Base-by-base conservation (phyloP, 2,888 invertebrate species). In the Xylota segnis region DNA sequence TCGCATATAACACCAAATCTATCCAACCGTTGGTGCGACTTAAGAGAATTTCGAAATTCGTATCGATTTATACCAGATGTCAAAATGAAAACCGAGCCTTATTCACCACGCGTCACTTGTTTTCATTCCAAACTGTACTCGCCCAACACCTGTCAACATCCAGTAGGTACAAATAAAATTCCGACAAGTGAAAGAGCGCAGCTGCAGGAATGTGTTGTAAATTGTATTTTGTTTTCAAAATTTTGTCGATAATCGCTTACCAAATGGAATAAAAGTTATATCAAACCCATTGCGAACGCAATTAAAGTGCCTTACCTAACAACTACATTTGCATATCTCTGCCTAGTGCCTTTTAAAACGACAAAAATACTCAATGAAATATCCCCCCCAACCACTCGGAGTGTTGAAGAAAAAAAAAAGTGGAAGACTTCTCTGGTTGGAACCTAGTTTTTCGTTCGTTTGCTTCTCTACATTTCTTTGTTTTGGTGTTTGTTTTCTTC, bases 141-240 rank as follows among this genome's bases (percentile, higher is more conserved):
- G 27, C 27, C 18, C 52, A 61, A 74, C 83, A 83, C 83, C 83
- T 83, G 78, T 78, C 78, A 83, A 47, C 29, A 45, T 40, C 40
- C 14, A 32, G 45, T 56, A 50, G 43, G 52, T 68, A 43, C 37
- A 63, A 23, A 65, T 47, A 16, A 79, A 83, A 78, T 72, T 83
- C 68, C 83, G 74, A 79, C 83, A 79, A 83, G 83, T 79, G 68
- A 83, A 74, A 74, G 72, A 78, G 79, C 83, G 83, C 83, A 66
- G 59, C 52, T 61, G 72, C 61, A 56, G 68, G 54, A 68, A 70
- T 77, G 45, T 58, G 37, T 10, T 37, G 6, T 32, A 10, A 43
- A 40, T 29, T 50, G 43, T 66, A 72, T 61, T 74, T 78, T 63
- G 56, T 79, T 77, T 83, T 76, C 50, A 43, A 63, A 27, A 10